Conservation (phyloP, 2,797 vertebrate genomes). For the Sebastes vulpes region DNA sequence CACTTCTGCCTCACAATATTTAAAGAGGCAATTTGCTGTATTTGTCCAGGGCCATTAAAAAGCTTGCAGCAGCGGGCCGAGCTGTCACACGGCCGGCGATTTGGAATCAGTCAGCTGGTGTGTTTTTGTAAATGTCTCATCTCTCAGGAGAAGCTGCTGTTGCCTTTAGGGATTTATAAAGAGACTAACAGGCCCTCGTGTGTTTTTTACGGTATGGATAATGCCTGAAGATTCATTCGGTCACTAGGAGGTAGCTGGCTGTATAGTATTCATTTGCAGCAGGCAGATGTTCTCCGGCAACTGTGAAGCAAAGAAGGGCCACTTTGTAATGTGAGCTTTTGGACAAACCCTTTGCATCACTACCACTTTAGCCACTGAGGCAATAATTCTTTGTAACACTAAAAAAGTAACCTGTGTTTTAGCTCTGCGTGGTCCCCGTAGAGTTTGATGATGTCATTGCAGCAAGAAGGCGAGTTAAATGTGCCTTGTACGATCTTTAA, state of each 20-base stretch:
- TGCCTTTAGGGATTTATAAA: slow-evolving; percentile 11
- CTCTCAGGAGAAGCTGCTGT: slow-evolving; percentile 19
- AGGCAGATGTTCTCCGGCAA: not conserved
- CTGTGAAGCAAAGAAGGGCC: not conserved
- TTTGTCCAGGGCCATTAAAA: slow-evolving; percentile 48
- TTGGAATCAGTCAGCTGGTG: slow-evolving; percentile 36
- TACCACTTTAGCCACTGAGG: not conserved
- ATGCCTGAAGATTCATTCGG: not conserved
- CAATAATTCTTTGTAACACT: not conserved
- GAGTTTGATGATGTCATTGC: not conserved
- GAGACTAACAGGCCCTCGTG: not conserved
- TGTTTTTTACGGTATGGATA: not conserved
- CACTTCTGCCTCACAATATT: slow-evolving; percentile 37
- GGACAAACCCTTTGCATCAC: not conserved
- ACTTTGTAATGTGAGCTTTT: not conserved
- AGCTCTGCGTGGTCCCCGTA: not conserved
- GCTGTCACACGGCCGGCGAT: slow-evolving; percentile 8
- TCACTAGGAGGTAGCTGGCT: not conserved
- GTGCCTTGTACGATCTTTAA: not conserved
- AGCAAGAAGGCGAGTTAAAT: not conserved
- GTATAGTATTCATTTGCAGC: not conserved
- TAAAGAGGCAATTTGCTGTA: slow-evolving; percentile 37
- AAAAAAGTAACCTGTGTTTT: not conserved
- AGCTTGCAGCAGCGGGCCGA: not conserved
- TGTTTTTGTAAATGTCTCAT: slow-evolving; percentile 16